Percentiles rank a stretch among this genome's conserved stretches.
These are phyloP conservation scores for Cotesia chilonis DNA, from an alignment of 1,140 invertebrate genomes.

Conservation along the genomic window DNA sequence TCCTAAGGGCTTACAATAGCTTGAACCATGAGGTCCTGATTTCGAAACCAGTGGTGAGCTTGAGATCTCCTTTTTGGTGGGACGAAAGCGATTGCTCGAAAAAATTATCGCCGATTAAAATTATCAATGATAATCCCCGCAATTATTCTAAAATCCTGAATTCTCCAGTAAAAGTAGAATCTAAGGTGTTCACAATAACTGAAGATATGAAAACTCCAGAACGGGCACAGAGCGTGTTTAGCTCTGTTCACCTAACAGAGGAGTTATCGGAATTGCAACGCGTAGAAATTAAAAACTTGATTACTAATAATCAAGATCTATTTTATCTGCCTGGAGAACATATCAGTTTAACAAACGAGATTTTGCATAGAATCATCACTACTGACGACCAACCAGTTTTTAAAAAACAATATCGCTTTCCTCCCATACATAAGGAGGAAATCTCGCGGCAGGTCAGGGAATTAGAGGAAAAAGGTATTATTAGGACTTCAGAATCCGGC, in stretches of 20 bases:
- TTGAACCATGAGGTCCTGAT: too few relatives aligned
- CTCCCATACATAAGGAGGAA: constrained; percentile 50
- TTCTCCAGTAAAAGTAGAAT: too few relatives aligned
- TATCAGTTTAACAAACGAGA: not conserved
- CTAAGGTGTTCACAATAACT: not conserved
- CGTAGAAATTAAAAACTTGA: not conserved
- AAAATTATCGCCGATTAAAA: too few relatives aligned
- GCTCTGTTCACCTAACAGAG: not conserved
- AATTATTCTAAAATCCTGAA: too few relatives aligned
- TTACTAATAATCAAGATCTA: constrained; percentile 8
- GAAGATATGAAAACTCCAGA: not conserved
- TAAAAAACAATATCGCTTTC: constrained; percentile 52
- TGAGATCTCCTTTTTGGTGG: too few relatives aligned
- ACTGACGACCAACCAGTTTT: constrained; percentile 31
- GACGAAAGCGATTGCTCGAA: too few relatives aligned
- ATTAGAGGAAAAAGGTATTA: constrained; percentile 46
- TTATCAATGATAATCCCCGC: too few relatives aligned
- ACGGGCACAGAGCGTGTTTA: not conserved
- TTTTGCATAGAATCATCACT: constrained; percentile 16
- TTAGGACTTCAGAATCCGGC: constrained; percentile 49
- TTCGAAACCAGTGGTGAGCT: too few relatives aligned
- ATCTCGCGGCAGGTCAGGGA: constrained; percentile 49
- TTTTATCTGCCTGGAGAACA: not conserved
- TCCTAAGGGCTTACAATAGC: too few relatives aligned
- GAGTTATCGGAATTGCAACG: not conserved